Percentiles rank a stretch among this genome's conserved stretches.
Conservation (phyloP, 2,113 vertebrate genomes). For the Pachypanchax playfairii region DNA sequence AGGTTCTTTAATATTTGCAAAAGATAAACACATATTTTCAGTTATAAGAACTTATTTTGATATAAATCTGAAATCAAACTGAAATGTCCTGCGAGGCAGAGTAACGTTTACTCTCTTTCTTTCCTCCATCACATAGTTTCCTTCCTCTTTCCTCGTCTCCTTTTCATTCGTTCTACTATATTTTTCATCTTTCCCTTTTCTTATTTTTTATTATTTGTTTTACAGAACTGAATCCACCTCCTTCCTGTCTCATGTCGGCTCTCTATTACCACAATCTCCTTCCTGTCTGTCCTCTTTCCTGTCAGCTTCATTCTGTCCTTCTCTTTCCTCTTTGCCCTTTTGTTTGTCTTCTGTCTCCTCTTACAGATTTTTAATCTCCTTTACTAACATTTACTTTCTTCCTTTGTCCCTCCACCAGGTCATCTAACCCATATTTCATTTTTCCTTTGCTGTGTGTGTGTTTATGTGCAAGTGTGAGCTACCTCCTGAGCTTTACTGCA, state of each 20-base stretch:
- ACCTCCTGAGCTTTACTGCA: constrained; percentile 28
- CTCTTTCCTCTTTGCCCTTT: neutral
- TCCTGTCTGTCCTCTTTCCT: neutral
- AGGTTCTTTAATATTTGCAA: too few species aligned
- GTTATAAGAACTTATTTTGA: too few species aligned
- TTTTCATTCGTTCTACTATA: too few species aligned
- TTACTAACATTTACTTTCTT: neutral
- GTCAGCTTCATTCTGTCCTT: neutral
- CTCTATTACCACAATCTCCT: neutral
- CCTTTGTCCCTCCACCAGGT: neutral
- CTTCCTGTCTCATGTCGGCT: neutral
- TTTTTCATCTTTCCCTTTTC: too few species aligned
- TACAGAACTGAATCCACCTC: neutral
- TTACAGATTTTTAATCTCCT: neutral
- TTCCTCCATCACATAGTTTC: neutral
- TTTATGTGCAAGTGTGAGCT: constrained; percentile 3
- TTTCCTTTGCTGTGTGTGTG: neutral
- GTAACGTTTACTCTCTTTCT: neutral
- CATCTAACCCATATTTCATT: neutral
- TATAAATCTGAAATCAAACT: too few species aligned
- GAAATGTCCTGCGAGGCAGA: too few species aligned
- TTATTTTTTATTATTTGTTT: neutral
- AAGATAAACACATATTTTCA: too few species aligned
- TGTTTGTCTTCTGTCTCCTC: neutral
- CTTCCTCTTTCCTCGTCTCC: neutral